phyloP scores from a whole-genome alignment of 1,140 invertebrate species.

The Drosophila paulistorum region DNA sequence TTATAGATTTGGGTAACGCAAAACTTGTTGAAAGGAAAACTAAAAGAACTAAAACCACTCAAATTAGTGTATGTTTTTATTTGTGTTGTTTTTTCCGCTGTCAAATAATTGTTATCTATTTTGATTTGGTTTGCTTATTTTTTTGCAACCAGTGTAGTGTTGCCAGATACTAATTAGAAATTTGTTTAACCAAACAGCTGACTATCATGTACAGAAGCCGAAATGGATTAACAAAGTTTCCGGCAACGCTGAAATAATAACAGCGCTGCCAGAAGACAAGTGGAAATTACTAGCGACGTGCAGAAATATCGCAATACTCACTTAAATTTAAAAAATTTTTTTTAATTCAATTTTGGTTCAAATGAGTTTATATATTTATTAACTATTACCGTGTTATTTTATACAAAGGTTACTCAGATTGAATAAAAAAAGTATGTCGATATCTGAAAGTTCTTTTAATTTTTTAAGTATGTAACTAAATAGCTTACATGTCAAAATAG shows the following conservation, averaged over 20 bases:
- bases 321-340: too few relatives aligned
- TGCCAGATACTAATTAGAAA: slow-evolving; percentile 10
- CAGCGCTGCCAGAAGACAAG: background rate
- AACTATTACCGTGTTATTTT: background rate
- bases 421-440: background rate
- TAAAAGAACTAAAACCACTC: slow-evolving; percentile 76
- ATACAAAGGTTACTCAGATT: background rate
- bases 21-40: slow-evolving; percentile 59
- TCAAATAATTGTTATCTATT: slow-evolving; percentile 7
- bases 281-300: background rate
- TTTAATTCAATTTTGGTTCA: background rate
- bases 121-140: slow-evolving; percentile 7
- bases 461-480: background rate
- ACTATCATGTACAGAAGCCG: background rate
- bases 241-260: background rate
- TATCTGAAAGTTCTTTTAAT: background rate
- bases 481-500: background rate
- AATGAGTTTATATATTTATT: background rate
- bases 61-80: slow-evolving; percentile 30
- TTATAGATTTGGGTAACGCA: slow-evolving; percentile 35
- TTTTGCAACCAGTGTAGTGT: slow-evolving; percentile 13
- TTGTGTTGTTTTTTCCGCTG: background rate
- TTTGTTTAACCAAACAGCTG: slow-evolving; percentile 12
- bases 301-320: background rate
- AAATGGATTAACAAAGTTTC: background rate